These are phyloP conservation scores for Tupaia chinensis DNA, from an alignment of 2,113 vertebrate species.

Conservation along the genomic window DNA sequence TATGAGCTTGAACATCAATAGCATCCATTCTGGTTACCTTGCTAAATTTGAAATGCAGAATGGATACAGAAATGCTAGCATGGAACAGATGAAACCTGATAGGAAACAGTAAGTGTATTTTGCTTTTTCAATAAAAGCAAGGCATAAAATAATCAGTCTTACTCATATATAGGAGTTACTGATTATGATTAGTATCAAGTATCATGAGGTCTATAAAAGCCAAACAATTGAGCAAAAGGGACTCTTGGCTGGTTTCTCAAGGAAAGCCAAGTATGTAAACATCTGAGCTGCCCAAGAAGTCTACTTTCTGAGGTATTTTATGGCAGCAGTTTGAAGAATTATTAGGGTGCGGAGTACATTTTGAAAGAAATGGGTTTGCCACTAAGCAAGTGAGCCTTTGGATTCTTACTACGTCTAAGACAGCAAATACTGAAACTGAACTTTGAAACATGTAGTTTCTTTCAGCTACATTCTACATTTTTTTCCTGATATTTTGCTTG, in stretches of 20 bases:
- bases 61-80: not conserved
- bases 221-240: not conserved
- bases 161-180: not conserved
- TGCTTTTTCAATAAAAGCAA: not conserved
- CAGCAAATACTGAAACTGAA: constrained; percentile 71
- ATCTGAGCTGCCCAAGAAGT: not conserved
- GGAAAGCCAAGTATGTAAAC: not conserved
- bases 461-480: not conserved
- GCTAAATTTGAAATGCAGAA: not conserved
- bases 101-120: not conserved
- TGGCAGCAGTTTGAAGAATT: constrained; percentile 38
- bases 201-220: not conserved
- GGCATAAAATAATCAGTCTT: not conserved
- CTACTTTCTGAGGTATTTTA: constrained; percentile 65
- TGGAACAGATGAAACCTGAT: not conserved
- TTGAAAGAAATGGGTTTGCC: constrained; percentile 74
- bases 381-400: constrained; percentile 60
- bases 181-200: not conserved
- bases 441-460: not conserved
- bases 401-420: constrained; percentile 75
- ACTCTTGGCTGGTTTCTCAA: not conserved
- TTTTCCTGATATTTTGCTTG: not conserved
- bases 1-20: not conserved
- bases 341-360: constrained; percentile 55
- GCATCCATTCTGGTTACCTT: not conserved